Evolutionary conservation across 2,888 invertebrate genomes (phyloP).

Genomic region (Drosophila mercatorum): DNA sequence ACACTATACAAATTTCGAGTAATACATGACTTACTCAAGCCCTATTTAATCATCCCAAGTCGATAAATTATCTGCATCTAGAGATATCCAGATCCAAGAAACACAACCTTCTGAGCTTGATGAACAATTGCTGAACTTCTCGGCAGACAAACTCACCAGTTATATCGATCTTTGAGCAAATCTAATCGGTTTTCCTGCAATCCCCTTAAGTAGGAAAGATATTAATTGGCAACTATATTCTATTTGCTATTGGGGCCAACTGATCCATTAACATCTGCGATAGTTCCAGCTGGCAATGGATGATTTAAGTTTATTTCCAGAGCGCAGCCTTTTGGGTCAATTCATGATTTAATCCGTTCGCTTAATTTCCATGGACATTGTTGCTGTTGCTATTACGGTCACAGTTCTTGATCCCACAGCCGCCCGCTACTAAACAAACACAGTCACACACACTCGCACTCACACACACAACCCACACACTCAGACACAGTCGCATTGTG

Average conservation of each 20-base stretch:
- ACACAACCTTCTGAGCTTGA: not conserved
- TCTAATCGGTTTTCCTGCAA: not conserved
- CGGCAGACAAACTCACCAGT: not conserved
- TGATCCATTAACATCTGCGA: constrained; percentile 5
- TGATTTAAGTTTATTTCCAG: constrained; percentile 28
- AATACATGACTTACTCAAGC: too few species aligned
- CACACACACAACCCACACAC: not conserved
- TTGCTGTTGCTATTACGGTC: constrained; percentile 35
- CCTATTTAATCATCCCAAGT: too few species aligned
- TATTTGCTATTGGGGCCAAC: not conserved
- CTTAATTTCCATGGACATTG: constrained; percentile 58
- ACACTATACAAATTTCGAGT: too few species aligned
- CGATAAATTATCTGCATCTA: too few species aligned
- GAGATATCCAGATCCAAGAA: too few species aligned
- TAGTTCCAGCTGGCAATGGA: constrained; percentile 5
- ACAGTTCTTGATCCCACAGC: constrained; percentile 54
- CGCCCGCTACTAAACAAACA: not conserved
- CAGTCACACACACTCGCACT: not conserved
- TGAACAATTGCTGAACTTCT: not conserved
- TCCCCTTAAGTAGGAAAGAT: not conserved
- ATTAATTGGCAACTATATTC: not conserved
- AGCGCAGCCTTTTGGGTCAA: constrained; percentile 48
- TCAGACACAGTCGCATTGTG: not conserved
- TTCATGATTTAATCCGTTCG: constrained; percentile 70
- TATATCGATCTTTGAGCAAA: not conserved